Base-by-base conservation (phyloP, 2,888 invertebrate species). In the Osmoderma eremita region DNA sequence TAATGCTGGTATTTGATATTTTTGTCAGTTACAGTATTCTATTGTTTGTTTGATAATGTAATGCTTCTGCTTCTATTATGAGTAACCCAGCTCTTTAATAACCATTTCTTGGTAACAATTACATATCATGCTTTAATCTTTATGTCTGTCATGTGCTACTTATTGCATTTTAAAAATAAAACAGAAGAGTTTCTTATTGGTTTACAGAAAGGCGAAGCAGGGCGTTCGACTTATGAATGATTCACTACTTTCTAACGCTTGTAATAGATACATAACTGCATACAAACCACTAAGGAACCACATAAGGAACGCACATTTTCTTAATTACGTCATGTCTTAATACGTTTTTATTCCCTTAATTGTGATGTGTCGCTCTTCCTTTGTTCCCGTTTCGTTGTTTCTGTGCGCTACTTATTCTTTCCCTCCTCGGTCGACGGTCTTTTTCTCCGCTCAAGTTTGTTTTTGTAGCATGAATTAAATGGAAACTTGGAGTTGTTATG, bases 321-420 rank as follows among this genome's bases (percentile, higher is more conserved):
- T 24, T 38, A 45, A 61, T 69, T 69, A 69, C 69, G 69, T 69
- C 69, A 69, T 56, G 22, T n/a, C 49, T 65, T 69, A 63, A 67
- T 61, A 58, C 41, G 61, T 48, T 50, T 61, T 56, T 54, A 63
- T 63, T 54, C 48, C 36, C 56, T 67, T 67, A 67, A 67, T 67
- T 67, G 48, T 53, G 20, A 39, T 53, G 39, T 22, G 22, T 45
- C 22, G 48, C 48, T 56, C 51, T 63, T 49, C 63, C 50, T 65
- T 65, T 65, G 38, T 65, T 50, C 38, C 50, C 63, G 13, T 45
- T 53, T 53, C 53, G 10, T n/a, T 53, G 53, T 38, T 38, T 3
- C 38, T 53, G 17, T 53, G 13, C 30, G 49, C 38, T 38, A 38
- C 53, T 36, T 53, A 30, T 36, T 64, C 53, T 45, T 65, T 54